Evolutionary conservation across 2,888 invertebrate species (phyloP), one percentile per base, ranked within the genome.

Genomic region (Sepioteuthis lessoniana): DNA sequence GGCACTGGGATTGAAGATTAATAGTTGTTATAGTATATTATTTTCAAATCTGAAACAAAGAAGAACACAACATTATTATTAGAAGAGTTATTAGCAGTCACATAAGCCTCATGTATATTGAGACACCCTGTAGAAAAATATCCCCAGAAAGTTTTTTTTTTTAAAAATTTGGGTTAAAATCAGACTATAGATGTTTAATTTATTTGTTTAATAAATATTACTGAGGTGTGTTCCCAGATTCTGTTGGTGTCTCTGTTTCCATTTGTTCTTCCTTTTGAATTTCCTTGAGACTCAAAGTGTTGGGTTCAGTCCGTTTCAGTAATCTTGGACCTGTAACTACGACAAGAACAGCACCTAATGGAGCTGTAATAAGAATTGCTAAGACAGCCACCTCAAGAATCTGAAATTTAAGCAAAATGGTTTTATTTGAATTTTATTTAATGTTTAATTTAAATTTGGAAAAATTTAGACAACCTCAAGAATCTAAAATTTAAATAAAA

Each of bases 281-380:
- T n/a, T 35, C 8, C 35, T 76, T 10, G n/a, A 2, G 31, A 3
- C 10, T 4, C n/a, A 13, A 1, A 35, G 35, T 76, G 10, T 76
- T 35, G 2, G 35, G 35, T 16, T 91, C 42, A 2, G 38, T 38
- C 19, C 25, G 94, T 90, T 28, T 93, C 91, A 95, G 94, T 19
- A 95, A 94, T 76, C 94, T 76, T 31, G 94, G 94, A n/a, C 95
- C 95, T 31, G 93, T 93, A 47, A 96, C 90, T 25, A 94, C 94
- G 16, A 95, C 95, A n/a, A 94, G 47, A 31, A 94, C 94, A 38
- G 95, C 95, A 55, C 95, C 95, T 25, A 96, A 37, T 28, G 95
- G 95, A 7, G 95, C 95, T 25, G 95, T 95, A 16, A 95, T 42
- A 28, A 95, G 76, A 25, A 95, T 95, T 8, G 94, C 91, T 60